Base-by-base conservation (phyloP, 1,140 invertebrate species). In the Tetranychus cinnabarinus region DNA sequence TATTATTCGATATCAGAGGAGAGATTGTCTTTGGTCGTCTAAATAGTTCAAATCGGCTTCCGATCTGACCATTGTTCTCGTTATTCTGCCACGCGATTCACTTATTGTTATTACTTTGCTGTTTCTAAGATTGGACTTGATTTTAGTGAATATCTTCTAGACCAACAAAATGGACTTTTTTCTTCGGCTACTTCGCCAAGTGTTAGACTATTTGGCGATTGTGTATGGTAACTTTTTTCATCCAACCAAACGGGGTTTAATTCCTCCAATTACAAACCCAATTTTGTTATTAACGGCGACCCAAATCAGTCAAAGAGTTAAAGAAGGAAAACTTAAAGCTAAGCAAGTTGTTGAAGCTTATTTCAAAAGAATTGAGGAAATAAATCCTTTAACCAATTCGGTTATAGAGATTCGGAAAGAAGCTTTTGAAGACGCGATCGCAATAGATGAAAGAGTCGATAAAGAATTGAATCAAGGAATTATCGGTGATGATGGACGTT, bases 341-440 rank as follows among this genome's bases (percentile, higher is more conserved):
- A 74, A 80, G 64, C 70, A 78, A 63, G 69, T 88, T 6, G 63
- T 64, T 34, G 36, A 64, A 60, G 76, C 58, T 15, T 63, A 60
- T 33, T 56, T 91, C 45, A 75, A 78, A n/a, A 78, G 88, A 62
- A 84, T 88, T 64, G 78, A 79, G 67, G 81, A 85, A 66, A 78
- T 89, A 13, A 88, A 91, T 72, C 81, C 82, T 1, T 70, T 81
- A 45, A 69, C 90, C 15, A 92, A 90, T 70, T 85, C 82, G 64
- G 77, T 88, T 2, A 81, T 85, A 1, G 83, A 85, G 62, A 74
- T 85, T 62, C 77, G 85, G 23, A 88, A 84, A 68, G 77, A 82
- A 56, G 86, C 86, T 0, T 68, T 84, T 3, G 76, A 80, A 66
- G 84, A 88, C 67, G 86, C 86, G 0, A 72, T 72, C 45, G 73